phyloP scores from a whole-genome alignment of 1,140 invertebrate genomes.

The Eufriesea mexicana region DNA sequence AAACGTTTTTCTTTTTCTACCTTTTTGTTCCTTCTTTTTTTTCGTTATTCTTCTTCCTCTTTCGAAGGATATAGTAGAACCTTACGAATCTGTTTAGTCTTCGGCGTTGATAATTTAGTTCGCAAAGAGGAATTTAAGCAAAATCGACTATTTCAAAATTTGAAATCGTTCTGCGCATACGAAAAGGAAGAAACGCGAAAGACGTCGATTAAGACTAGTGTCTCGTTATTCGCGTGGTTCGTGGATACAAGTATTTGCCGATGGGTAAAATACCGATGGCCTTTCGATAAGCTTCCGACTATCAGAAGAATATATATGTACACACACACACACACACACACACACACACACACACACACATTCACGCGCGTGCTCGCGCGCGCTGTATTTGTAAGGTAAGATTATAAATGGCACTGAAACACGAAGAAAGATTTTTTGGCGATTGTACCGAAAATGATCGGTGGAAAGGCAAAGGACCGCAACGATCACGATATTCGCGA shows the following conservation, averaged over 20 bases:
- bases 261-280: background rate
- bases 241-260: background rate
- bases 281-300: background rate
- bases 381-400: constrained; percentile 16
- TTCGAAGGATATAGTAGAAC: background rate
- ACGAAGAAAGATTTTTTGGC: background rate
- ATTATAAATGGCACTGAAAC: constrained; percentile 5
- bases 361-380: background rate
- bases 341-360: background rate
- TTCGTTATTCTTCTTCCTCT: background rate
- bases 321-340: background rate
- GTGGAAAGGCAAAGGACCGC: background rate
- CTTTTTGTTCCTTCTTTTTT: background rate
- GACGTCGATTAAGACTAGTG: background rate
- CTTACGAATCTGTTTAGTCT: background rate
- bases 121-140: background rate
- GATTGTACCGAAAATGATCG: too few species aligned
- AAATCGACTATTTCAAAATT: background rate
- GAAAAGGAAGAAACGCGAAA: background rate
- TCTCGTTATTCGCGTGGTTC: background rate
- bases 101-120: too few species aligned
- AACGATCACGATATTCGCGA: background rate
- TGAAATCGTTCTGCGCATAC: background rate
- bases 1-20: background rate
- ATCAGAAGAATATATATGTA: background rate